phyloP scores from a whole-genome alignment of 2,888 invertebrate species.

The Morpho deidamia region DNA sequence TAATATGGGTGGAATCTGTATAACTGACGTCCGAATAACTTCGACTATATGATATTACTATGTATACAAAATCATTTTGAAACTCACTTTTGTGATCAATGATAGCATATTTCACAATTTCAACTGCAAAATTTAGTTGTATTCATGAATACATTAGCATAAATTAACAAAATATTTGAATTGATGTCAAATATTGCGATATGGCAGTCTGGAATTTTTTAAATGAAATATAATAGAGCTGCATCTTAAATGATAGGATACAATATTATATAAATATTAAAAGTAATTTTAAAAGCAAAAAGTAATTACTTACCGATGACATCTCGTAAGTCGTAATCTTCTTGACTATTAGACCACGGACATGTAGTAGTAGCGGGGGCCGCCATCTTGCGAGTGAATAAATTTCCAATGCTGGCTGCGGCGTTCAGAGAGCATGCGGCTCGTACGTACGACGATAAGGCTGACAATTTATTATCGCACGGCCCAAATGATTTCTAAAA shows the following conservation, averaged over 20 bases:
- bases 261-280: not conserved
- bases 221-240: not conserved
- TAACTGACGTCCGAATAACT: not conserved
- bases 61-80: no score
- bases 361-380: slow-evolving; percentile 51
- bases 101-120: not conserved
- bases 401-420: slow-evolving; percentile 45
- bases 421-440: slow-evolving; percentile 51
- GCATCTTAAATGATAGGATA: not conserved
- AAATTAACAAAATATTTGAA: not conserved
- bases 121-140: not conserved
- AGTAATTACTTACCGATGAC: slow-evolving; percentile 87
- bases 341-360: slow-evolving; percentile 93
- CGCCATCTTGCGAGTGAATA: slow-evolving; percentile 67
- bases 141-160: not conserved
- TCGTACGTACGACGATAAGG: slow-evolving; percentile 59
- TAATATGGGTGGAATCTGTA: slow-evolving; percentile 17
- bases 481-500: slow-evolving; percentile 50
- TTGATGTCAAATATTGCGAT: slow-evolving; percentile 12
- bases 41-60: no score
- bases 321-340: slow-evolving; percentile 95
- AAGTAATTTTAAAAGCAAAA: slow-evolving; percentile 3
- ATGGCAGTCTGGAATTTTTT: slow-evolving; percentile 14
- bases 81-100: no score
- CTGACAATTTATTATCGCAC: slow-evolving; percentile 45